A percentile compares a stretch with the other conserved stretches of the same genome.
phyloP scores from a whole-genome alignment of 92 coral and sea anemone genomes.

The Nematostella vectensis region DNA sequence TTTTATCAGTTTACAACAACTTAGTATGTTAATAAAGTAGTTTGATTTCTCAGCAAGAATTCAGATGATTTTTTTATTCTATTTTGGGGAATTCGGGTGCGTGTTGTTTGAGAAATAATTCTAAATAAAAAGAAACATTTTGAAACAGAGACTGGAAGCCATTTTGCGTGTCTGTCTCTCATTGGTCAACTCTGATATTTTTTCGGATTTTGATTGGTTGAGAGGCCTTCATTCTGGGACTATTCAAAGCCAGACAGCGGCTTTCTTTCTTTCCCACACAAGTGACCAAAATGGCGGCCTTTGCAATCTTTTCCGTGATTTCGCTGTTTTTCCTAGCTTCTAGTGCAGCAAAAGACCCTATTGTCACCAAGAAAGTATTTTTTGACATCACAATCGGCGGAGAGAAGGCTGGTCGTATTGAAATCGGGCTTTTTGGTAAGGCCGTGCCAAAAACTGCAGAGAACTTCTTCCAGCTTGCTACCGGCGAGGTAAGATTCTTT shows the following conservation, averaged over 20 bases:
- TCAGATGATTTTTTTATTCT: too few relatives aligned
- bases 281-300: conserved; percentile 24
- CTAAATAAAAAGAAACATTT: too few relatives aligned
- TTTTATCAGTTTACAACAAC: too few relatives aligned
- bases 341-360: conserved; percentile 11
- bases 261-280: too few relatives aligned
- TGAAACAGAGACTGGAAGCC: too few relatives aligned
- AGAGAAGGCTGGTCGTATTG: conserved; percentile 62
- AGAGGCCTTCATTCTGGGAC: too few relatives aligned
- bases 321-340: conserved; percentile 27
- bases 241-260: too few relatives aligned
- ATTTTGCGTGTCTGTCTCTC: conserved; percentile 25
- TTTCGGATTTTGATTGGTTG: conserved; percentile 25
- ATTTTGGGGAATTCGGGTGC: too few relatives aligned
- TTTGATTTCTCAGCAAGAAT: too few relatives aligned
- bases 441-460: conserved; percentile 81
- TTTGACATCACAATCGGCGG: conserved; percentile 82
- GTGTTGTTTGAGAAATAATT: too few relatives aligned
- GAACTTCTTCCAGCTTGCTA: conserved; percentile 66
- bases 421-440: conserved; percentile 85
- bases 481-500: conserved; percentile 64
- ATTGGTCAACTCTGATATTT: conserved; percentile 11
- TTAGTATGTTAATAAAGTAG: too few relatives aligned
- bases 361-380: conserved; percentile 61
- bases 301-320: conserved; percentile 14